phyloP scores from a whole-genome alignment of 2,888 invertebrate genomes.

The Drosophila putrida region DNA sequence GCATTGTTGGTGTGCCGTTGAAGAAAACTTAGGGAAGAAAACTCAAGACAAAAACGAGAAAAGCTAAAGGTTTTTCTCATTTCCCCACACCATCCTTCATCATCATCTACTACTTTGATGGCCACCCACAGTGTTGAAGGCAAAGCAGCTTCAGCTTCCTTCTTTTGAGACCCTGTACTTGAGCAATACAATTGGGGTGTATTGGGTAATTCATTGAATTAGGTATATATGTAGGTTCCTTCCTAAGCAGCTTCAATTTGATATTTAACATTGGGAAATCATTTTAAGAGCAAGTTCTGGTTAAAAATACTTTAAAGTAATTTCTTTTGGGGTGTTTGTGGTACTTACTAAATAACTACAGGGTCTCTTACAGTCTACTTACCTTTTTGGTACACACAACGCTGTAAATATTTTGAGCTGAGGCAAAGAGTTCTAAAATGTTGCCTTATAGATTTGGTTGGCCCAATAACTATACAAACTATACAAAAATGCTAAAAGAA shows the following conservation, averaged over 20 bases:
- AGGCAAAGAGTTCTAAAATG: constrained; percentile 12
- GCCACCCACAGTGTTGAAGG: not conserved
- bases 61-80: constrained; percentile 7
- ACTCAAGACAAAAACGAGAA: constrained; percentile 47
- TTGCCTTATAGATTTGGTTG: too few relatives aligned
- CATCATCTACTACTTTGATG: too few relatives aligned
- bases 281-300: too few relatives aligned
- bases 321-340: too few relatives aligned
- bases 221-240: too few relatives aligned
- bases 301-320: too few relatives aligned
- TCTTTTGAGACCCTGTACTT: not conserved
- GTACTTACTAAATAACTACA: too few relatives aligned
- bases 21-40: constrained; percentile 32
- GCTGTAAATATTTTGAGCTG: constrained; percentile 8
- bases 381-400: not conserved
- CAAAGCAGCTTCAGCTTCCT: constrained; percentile 7
- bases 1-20: constrained; percentile 3
- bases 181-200: too few relatives aligned
- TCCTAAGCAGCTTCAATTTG: too few relatives aligned
- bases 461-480: not conserved
- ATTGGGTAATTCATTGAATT: too few relatives aligned
- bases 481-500: not conserved
- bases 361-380: not conserved
- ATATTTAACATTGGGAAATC: too few relatives aligned
- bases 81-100: not conserved